Percentiles rank a stretch among this genome's conserved stretches.
These are phyloP conservation scores for Galeopsomyia nigrocyanea DNA, from an alignment of 2,888 invertebrate species.

Conservation along the genomic window DNA sequence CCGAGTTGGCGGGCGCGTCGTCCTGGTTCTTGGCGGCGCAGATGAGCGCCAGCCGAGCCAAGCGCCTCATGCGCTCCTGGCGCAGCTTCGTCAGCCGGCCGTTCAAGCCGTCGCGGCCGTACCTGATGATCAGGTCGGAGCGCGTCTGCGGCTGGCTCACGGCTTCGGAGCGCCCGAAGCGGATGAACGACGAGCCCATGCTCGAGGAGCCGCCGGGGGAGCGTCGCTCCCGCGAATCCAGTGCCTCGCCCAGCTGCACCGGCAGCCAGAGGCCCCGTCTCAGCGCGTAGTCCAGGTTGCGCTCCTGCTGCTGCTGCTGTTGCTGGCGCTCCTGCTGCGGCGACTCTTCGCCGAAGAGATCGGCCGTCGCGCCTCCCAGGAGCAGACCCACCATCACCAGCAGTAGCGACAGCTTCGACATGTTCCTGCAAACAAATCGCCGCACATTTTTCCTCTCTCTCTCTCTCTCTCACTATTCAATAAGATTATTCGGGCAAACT, in stretches of 20 bases:
- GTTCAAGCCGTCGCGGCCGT: constrained; percentile 59
- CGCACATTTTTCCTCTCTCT: too few species aligned
- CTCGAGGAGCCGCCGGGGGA: constrained; percentile 50
- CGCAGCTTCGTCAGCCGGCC: constrained; percentile 35
- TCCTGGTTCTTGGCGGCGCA: constrained; percentile 42
- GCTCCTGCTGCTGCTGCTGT: constrained; percentile 20
- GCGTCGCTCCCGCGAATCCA: constrained; percentile 58
- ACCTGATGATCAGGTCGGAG: constrained; percentile 63
- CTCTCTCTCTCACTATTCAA: not conserved
- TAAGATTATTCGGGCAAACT: not conserved
- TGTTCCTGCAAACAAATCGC: not conserved
- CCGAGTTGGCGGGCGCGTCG: constrained; percentile 30
- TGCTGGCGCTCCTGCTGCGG: not conserved
- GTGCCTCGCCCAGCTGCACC: constrained; percentile 48
- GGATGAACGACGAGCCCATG: constrained; percentile 60
- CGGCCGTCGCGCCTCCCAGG: not conserved
- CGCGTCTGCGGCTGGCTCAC: constrained; percentile 55
- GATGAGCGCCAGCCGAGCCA: constrained; percentile 41
- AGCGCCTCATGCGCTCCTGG: constrained; percentile 41
- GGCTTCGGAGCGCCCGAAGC: constrained; percentile 53
- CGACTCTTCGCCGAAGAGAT: not conserved
- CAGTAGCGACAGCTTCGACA: constrained; percentile 28
- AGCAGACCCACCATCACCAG: constrained; percentile 8
- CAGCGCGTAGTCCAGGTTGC: constrained; percentile 58
- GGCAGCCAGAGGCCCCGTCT: constrained; percentile 51